Conservation (phyloP, 2,888 invertebrate genomes). For the Ophraella communa region DNA sequence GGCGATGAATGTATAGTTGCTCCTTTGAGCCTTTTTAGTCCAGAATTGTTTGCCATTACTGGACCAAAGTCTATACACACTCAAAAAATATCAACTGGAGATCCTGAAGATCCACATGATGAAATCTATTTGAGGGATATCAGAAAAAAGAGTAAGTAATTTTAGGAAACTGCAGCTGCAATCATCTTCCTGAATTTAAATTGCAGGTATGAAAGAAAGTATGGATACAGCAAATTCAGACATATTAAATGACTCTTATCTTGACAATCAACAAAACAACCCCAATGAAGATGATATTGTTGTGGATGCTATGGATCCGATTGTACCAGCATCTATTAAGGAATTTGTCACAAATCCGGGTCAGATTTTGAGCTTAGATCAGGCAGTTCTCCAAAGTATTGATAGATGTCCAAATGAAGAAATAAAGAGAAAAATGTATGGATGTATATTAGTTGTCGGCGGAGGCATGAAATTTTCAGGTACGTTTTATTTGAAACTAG, state of each 20-base stretch:
- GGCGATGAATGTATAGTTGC: conserved; percentile 94
- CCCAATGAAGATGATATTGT: conserved; percentile 74
- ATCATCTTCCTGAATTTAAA: background rate
- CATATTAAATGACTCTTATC: conserved; percentile 59
- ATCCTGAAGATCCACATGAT: conserved; percentile 93
- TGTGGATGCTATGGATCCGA: conserved; percentile 68
- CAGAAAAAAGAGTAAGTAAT: conserved; percentile 65
- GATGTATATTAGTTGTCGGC: conserved; percentile 88
- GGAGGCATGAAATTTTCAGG: conserved; percentile 85
- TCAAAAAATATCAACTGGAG: conserved; percentile 74
- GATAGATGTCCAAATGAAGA: conserved; percentile 78
- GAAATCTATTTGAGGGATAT: conserved; percentile 91
- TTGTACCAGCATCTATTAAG: conserved; percentile 58
- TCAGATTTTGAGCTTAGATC: conserved; percentile 86
- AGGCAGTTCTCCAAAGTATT: conserved; percentile 90
- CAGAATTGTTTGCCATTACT: conserved; percentile 86
- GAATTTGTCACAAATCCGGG: conserved; percentile 77
- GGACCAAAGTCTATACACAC: conserved; percentile 76
- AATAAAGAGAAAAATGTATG: conserved; percentile 91
- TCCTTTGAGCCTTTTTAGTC: conserved; percentile 86
- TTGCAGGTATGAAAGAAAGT: conserved; percentile 64
- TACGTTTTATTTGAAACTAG: conserved; percentile 50
- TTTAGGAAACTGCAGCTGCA: no score
- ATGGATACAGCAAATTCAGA: conserved; percentile 62
- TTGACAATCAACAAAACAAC: conserved; percentile 64